Conservation (phyloP, 92 coral and sea anemone species). For the Parazoanthus darwini region DNA sequence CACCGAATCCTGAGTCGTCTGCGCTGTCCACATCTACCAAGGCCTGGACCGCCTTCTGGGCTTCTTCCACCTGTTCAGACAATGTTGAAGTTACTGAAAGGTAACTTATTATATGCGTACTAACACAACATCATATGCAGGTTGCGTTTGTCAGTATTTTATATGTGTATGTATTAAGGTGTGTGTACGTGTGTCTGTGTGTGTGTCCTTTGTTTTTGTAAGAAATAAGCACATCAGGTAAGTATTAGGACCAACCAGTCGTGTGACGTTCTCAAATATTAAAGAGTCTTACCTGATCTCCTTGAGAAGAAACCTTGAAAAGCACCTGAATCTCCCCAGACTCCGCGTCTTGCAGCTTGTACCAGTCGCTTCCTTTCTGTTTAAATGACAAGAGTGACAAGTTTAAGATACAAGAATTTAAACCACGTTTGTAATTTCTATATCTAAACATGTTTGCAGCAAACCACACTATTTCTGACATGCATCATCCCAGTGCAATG, state of each 20-base stretch:
- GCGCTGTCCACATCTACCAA: conserved; percentile 57
- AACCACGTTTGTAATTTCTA: too few relatives aligned
- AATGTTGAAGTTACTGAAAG: background rate
- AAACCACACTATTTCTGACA: too few relatives aligned
- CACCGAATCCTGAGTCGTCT: conserved; percentile 76
- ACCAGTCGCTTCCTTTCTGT: conserved; percentile 81
- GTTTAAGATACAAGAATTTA: too few relatives aligned
- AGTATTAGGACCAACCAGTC: background rate
- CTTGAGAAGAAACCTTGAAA: conserved; percentile 71
- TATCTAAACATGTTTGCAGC: too few relatives aligned
- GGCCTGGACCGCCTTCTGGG: conserved; percentile 28
- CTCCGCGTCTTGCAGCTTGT: conserved; percentile 76
- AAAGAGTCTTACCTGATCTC: conserved; percentile 60
- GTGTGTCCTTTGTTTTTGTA: background rate
- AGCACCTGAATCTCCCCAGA: conserved; percentile 82
- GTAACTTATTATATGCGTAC: background rate
- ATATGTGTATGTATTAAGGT: background rate
- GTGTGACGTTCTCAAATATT: background rate
- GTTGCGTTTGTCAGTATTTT: too few relatives aligned
- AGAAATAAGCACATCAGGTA: background rate
- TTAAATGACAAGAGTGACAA: background rate
- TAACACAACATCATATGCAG: background rate
- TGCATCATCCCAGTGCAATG: too few relatives aligned
- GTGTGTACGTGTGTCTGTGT: background rate
- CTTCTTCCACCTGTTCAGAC: conserved; percentile 23